Evolutionary conservation across 1,140 invertebrate genomes (phyloP), one percentile per base, ranked within the genome.

Genomic region (Pachyrhynchus sulphureomaculatus): DNA sequence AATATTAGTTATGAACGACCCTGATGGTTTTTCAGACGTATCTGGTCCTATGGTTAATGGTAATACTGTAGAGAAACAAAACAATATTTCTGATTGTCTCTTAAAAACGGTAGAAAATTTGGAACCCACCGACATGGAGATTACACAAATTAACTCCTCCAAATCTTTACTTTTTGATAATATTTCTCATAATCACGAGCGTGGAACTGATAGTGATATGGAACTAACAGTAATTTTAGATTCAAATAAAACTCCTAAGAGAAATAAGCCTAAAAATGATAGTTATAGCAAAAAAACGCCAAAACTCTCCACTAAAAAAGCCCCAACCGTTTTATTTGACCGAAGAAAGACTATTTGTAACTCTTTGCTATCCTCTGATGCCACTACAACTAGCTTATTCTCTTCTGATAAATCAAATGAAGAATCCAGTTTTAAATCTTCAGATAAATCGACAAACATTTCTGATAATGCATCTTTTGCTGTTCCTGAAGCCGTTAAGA

Each of bases 261-360:
- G 6, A 29, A 29, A 6, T 9, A 6, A 6, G 12, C 6, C 26
- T 6, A 29, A 29, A 29, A 29, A 3, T 29, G 26, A 29, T 6
- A 29, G 8, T 9, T 29, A 29, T 10, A 29, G 5, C 12, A 6
- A 29, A 10, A 29, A 29, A 29, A 29, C 26, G 12, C 26, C 26
- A 29, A 29, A 29, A 10, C 26, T 29, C 12, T 1, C 2, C 1
- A 10, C 26, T 9, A 29, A 2, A 3, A 29, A 29, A 29, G 5
- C 12, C 12, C 26, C 26, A 45, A 18, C 4, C 18, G 9, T n/a
- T 26, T 6, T 33, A 48, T 33, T 21, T 47, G 12, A 29, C 10
- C 15, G 32, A 18, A 52, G 48, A 52, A 34, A 37, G 18, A 52
- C 48, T 32, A 47, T 47, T 47, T 47, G 44, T 9, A 47, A 47